Percentiles rank a stretch among this genome's conserved stretches.
phyloP scores from a whole-genome alignment of 2,888 invertebrate species.

The Spatulosminthurus flaviceps region DNA sequence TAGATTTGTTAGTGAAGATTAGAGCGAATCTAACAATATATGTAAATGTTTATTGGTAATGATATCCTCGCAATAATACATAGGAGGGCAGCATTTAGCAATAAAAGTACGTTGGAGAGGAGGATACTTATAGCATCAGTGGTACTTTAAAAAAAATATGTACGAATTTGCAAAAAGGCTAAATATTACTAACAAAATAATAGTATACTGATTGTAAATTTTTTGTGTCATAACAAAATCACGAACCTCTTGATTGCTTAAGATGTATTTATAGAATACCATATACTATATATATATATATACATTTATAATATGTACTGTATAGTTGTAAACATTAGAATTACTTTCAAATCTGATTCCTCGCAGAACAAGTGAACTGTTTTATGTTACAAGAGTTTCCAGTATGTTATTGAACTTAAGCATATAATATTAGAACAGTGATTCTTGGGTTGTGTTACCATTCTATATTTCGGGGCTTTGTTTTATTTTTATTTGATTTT shows the following conservation, averaged over 20 bases:
- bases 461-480: slow-evolving; percentile 40
- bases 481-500: slow-evolving; percentile 47
- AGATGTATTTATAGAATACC: background rate
- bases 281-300: no score
- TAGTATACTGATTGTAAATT: slow-evolving; percentile 20
- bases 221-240: slow-evolving; percentile 11
- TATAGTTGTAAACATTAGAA: background rate
- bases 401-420: background rate
- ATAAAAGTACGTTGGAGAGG: background rate
- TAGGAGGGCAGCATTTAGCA: background rate
- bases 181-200: background rate
- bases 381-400: no score
- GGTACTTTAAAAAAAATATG: background rate
- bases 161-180: background rate
- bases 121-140: background rate
- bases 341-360: background rate
- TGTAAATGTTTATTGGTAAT: no score
- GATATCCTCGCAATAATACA: no score
- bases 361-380: background rate
- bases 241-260: background rate
- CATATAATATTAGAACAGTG: background rate
- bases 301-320: no score
- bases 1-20: background rate
- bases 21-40: no score
- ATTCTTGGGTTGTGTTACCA: slow-evolving; percentile 42